Base-by-base conservation (phyloP, 2,113 vertebrate genomes). In the Cardinalis cardinalis region DNA sequence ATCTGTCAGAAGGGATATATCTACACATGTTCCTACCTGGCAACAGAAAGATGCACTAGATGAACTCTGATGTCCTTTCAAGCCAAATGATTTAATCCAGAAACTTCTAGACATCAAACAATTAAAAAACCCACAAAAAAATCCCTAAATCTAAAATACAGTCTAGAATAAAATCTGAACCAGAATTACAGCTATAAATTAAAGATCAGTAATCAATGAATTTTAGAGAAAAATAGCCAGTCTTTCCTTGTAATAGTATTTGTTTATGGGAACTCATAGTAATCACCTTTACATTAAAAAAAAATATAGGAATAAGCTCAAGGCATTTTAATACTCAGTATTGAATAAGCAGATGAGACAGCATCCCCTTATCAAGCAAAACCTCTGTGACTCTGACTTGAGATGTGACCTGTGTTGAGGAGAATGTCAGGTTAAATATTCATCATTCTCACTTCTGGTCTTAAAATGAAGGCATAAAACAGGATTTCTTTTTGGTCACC, bases 271-370 rank as follows among this genome's bases (percentile, higher is more conserved):
- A 89, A 84, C 44, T 63, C 48, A 64, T 4, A 66, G 31, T 64
- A 80, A 88, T 77, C 65, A 93, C 83, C 25, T 18, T 60, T 52
- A 86, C 20, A 38, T 58, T 26, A 66, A 64, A 85, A 81, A 77
- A 28, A 51, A 9, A 13, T 0, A 83, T 25, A 34, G 43, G 36
- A 77, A 88, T 64, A 71, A 56, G 69, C 56, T 89, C 9, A 51
- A 88, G 69, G 75, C 48, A 60, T 85, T 95, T 88, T 80, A 83
- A 86, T 86, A 41, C 56, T 52, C 56, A 38, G 28, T 74, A 64
- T 29, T 64, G 88, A 86, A 83, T 56, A 89, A 92, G 73, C 36
- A 87, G 61, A 83, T 77, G 56, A 95, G 85, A 74, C 64, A 92
- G 68, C 44, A 92, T 71, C 23, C 49, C 38, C 44, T 84, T 81